A percentile compares a stretch with the other conserved stretches of the same genome.
Evolutionary conservation across 2,888 invertebrate species (phyloP).

Genomic region (Cloeon dipterum): DNA sequence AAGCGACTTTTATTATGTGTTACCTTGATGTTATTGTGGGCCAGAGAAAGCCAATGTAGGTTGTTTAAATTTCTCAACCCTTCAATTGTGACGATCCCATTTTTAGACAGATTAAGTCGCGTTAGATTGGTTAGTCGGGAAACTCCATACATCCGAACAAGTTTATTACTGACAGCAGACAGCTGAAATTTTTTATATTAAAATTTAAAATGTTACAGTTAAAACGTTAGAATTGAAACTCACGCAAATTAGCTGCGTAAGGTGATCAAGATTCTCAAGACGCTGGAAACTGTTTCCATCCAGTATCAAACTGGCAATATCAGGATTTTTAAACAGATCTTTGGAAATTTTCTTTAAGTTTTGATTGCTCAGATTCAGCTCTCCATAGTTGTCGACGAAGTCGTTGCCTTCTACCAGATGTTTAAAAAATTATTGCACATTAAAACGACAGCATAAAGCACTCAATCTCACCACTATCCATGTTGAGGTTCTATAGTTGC

Average conservation of each 20-base stretch:
- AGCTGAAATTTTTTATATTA: conserved; percentile 27
- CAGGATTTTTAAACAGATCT: conserved; percentile 29
- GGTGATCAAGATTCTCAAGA: conserved; percentile 69
- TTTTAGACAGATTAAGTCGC: conserved; percentile 62
- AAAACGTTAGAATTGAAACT: conserved; percentile 6
- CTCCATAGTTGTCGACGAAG: too few relatives aligned
- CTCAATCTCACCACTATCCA: too few relatives aligned
- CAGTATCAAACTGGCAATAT: conserved; percentile 43
- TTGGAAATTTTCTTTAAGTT: conserved; percentile 60
- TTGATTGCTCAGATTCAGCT: conserved; percentile 50
- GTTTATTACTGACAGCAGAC: conserved; percentile 62
- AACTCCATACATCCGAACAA: conserved; percentile 72
- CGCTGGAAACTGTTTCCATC: conserved; percentile 75
- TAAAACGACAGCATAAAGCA: too few relatives aligned
- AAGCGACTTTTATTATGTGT: too few relatives aligned
- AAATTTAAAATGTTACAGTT: background rate
- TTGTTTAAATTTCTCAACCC: conserved; percentile 65
- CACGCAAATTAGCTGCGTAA: conserved; percentile 12
- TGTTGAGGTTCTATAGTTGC: too few relatives aligned
- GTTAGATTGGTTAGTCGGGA: conserved; percentile 56
- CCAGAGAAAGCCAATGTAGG: conserved; percentile 57
- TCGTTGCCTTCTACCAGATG: too few relatives aligned
- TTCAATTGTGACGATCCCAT: conserved; percentile 73
- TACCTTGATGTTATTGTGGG: conserved; percentile 77
- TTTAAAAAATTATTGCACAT: too few relatives aligned